Evolutionary conservation across 2,797 vertebrate genomes (phyloP), one percentile per base, ranked within the genome.

Genomic region (Cirrhinus mrigala): DNA sequence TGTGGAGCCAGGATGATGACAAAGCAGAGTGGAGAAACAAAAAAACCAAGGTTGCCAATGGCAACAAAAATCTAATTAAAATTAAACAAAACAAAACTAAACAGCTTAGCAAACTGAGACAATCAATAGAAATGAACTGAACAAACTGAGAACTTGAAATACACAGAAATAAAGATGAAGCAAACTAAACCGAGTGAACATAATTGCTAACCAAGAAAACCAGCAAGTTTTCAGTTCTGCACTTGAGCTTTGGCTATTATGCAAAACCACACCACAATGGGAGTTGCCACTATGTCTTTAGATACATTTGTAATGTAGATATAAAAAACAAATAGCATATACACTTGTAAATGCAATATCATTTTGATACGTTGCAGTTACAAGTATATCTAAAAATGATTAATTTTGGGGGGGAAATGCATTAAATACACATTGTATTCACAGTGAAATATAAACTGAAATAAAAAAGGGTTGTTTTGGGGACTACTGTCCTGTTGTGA

Each of bases 1-100:
- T 4, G 58, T 11, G 1, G 10, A 60, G 1, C n/a, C 1, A 24
- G 33, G n/a, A 0, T 1, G 4, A 4, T 10, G 11, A 5, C 10
- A 60, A n/a, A 58, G 18, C 7, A 22, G 54, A 18, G 18, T 8
- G 20, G 2, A 22, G 11, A 12, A 14, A 62, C 11, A 1, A 62
- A 4, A 4, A 27, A 62, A n/a, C n/a, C n/a, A 62, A 66, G 15
- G 50, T 52, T 52, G 50, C 15, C 50, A 52, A 52, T 52, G 50
- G 50, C 50, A 52, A 33, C 33, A 33, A 33, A 33, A 33, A 2
- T 33, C 33, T 33, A 33, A 52, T 52, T 52, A 52, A 52, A 52
- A 52, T 52, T 15, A 52, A 52, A 52, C 50, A 52, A 52, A 52
- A 52, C 50, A 52, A 16, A 66, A 15, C 62, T 3, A 66, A 66